Conservation (phyloP, 2,797 vertebrate genomes). For the Thaleichthys pacificus region DNA sequence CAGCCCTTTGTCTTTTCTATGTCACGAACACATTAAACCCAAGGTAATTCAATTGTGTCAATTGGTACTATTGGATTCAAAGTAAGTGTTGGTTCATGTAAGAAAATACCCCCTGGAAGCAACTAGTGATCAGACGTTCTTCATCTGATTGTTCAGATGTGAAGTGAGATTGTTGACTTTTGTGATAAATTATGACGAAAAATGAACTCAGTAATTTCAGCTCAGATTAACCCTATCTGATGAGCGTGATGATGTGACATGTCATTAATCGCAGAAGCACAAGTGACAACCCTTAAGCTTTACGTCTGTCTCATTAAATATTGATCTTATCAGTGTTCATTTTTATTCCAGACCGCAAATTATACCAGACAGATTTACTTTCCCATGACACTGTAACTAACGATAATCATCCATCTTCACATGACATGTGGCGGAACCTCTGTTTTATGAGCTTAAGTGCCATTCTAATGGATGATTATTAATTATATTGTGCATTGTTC, state of each 20-base stretch:
- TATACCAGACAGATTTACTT: constrained; percentile 64
- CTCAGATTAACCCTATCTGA: constrained; percentile 63
- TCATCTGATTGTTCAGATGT: constrained; percentile 46
- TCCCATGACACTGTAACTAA: constrained; percentile 68
- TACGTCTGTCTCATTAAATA: constrained; percentile 75
- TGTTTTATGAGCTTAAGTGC: constrained; percentile 71
- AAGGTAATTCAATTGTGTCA: constrained; percentile 68
- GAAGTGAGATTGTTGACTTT: constrained; percentile 52
- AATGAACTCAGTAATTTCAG: constrained; percentile 57
- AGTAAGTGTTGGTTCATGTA: constrained; percentile 37
- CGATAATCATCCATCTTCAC: constrained; percentile 67
- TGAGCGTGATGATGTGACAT: constrained; percentile 69
- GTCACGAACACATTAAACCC: constrained; percentile 61
- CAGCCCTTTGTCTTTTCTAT: constrained; percentile 44
- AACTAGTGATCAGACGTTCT: constrained; percentile 14
- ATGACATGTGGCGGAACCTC: constrained; percentile 69
- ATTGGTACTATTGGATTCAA: constrained; percentile 55
- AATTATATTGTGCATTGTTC: constrained; percentile 67
- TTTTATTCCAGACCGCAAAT: constrained; percentile 67
- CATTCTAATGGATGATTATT: constrained; percentile 60
- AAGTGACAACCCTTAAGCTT: constrained; percentile 73
- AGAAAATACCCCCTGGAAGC: constrained; percentile 29
- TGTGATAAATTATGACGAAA: constrained; percentile 58
- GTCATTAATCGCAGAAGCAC: constrained; percentile 63
- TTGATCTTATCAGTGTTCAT: constrained; percentile 67